These are phyloP conservation scores for Helarctos malayanus DNA, from an alignment of 2,797 vertebrate species.

Conservation along the genomic window DNA sequence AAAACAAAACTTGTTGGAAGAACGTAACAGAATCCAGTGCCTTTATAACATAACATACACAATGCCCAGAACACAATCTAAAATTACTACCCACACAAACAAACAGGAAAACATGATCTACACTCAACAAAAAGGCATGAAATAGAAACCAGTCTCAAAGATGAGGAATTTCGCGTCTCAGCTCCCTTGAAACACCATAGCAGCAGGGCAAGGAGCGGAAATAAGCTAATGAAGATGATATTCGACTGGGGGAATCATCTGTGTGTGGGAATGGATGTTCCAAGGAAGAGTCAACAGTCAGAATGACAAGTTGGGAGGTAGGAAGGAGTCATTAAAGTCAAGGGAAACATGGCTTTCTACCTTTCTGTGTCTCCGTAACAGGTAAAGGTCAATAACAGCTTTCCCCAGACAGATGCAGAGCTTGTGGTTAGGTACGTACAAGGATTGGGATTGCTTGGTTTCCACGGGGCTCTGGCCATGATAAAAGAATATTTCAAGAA, in stretches of 20 bases:
- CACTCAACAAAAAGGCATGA: background rate
- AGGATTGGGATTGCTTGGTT: background rate
- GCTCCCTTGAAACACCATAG: background rate
- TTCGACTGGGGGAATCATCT: background rate
- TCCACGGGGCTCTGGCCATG: background rate
- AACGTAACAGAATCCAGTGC: background rate
- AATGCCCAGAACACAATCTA: background rate
- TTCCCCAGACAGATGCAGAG: background rate
- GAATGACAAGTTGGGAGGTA: background rate
- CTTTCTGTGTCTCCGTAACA: background rate
- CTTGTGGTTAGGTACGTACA: background rate
- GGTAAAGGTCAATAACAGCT: background rate
- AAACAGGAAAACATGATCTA: background rate
- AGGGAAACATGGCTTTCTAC: background rate
- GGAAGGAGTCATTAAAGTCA: background rate
- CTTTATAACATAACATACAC: background rate
- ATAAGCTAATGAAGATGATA: background rate
- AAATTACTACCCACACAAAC: background rate
- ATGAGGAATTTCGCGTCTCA: background rate
- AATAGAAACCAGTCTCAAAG: constrained; percentile 6
- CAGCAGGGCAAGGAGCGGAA: background rate
- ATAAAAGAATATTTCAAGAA: background rate
- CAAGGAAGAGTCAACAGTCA: background rate
- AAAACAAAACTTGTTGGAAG: background rate
- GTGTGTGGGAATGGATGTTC: background rate